Percentiles rank a stretch among this genome's conserved stretches.
Evolutionary conservation across 1,140 invertebrate species (phyloP).

Genomic region (Pinna nobilis): DNA sequence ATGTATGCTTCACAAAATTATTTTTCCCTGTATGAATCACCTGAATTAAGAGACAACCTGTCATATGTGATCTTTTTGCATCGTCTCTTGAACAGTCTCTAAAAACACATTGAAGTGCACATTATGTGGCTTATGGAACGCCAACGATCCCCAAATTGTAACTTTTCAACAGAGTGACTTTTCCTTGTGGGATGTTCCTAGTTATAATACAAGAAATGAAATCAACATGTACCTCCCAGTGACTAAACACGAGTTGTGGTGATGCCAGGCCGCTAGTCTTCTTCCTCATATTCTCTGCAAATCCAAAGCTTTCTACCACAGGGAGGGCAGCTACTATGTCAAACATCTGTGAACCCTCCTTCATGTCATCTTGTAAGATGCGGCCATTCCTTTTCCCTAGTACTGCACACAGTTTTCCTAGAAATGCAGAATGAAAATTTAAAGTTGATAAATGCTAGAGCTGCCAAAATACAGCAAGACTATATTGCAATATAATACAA

Average conservation of each 20-base stretch:
- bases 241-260: slow-evolving; percentile 96
- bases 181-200: too few species aligned
- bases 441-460: background rate
- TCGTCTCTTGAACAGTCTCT: too few species aligned
- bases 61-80: too few species aligned
- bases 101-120: too few species aligned
- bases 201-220: too few species aligned
- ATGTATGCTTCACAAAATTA: too few species aligned
- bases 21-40: too few species aligned
- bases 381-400: slow-evolving; percentile 91
- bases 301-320: slow-evolving; percentile 96
- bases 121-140: too few species aligned
- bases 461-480: background rate
- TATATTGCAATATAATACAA: too few species aligned
- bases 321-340: slow-evolving; percentile 91
- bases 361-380: slow-evolving; percentile 91
- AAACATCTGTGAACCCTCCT: slow-evolving; percentile 91
- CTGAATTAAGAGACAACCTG: too few species aligned
- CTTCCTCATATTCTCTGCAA: slow-evolving; percentile 89
- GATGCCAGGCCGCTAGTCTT: slow-evolving; percentile 96
- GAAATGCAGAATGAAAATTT: slow-evolving; percentile 51
- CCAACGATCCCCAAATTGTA: too few species aligned
- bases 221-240: slow-evolving; percentile 95
- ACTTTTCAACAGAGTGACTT: too few species aligned
- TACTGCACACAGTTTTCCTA: slow-evolving; percentile 95